These are phyloP conservation scores for Lichenostomus cassidix DNA, from an alignment of 2,113 vertebrate genomes.

Conservation along the genomic window DNA sequence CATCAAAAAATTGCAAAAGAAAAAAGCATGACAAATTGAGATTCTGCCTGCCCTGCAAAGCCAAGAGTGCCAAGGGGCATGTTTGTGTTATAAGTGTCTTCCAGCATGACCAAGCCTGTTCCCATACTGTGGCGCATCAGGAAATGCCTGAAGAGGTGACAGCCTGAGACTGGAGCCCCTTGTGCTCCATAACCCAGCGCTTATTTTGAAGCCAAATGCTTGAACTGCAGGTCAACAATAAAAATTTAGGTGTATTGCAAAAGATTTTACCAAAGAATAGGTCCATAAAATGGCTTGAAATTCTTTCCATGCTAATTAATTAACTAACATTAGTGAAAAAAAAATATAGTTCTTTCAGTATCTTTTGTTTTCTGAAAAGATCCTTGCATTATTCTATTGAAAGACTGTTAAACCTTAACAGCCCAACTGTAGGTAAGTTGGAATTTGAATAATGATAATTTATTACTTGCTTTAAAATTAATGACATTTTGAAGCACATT, in stretches of 20 bases:
- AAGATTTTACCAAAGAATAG: background rate
- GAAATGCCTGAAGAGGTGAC: background rate
- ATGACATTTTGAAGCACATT: background rate
- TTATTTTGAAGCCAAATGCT: background rate
- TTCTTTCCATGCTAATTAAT: background rate
- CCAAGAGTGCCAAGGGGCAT: background rate
- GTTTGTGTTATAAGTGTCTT: background rate
- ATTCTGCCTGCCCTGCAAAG: background rate
- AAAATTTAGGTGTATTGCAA: background rate
- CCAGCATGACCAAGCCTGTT: background rate
- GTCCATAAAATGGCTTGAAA: background rate
- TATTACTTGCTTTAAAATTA: background rate
- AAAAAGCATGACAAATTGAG: background rate
- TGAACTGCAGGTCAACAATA: background rate
- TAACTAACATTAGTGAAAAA: background rate
- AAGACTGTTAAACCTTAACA: background rate
- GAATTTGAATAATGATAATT: background rate
- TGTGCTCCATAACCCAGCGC: rapidly evolving
- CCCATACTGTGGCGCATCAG: rapidly evolving
- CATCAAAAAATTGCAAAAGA: background rate
- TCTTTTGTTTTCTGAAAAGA: background rate
- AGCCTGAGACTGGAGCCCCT: background rate
- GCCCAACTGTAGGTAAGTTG: background rate
- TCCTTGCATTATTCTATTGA: background rate
- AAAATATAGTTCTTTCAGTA: background rate